Base-by-base conservation (phyloP, 1,140 invertebrate genomes). In the Platorchestia sp. region DNA sequence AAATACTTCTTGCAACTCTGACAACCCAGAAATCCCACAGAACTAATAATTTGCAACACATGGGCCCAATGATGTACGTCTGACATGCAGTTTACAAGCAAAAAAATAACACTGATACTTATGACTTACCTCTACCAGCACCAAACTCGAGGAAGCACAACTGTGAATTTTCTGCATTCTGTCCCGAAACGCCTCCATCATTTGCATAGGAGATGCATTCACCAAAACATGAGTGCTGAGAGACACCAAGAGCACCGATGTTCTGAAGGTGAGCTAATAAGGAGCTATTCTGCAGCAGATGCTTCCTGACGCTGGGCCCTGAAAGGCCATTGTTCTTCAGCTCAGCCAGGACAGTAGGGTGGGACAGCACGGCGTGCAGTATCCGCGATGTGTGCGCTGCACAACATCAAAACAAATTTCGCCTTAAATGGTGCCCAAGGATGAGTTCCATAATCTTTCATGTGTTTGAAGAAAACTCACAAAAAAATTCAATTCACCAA, bases 121-220 rank as follows among this genome's bases (percentile, higher is more conserved):
- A 89, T 36, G 36, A 42, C 87, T 89, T 42, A 47, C 91, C 91
- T 93, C 91, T 93, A n/a, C 91, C 91, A 93, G 91, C 91, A 45
- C 91, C 91, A 93, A 93, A 93, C 45, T 93, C 91, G 14, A 93
- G 44, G 40, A 93, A 93, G 91, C 91, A 93, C 36, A 36, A 89
- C 87, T 89, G 87, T 43, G 36, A 3, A 41, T 44, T 44, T 44
- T 42, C 43, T 89, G 41, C 43, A 44, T 89, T 41, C 14, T 42
- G 87, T 27, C 27, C 14, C 27, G 87, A 27, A 3, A 19, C 16
- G 87, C 41, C 42, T 89, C 41, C 87, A 89, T 3, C 87, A 89
- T 42, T 89, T 44, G n/a, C 7, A 0, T 16, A 0, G 41, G 27
- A 14, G 27, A 42, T 42, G 7, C 14, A 41, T 42, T 41, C 87